A percentile compares a stretch with the other conserved stretches of the same genome.
phyloP scores from a whole-genome alignment of 1,140 invertebrate species.

The Bradynema listronoti region DNA sequence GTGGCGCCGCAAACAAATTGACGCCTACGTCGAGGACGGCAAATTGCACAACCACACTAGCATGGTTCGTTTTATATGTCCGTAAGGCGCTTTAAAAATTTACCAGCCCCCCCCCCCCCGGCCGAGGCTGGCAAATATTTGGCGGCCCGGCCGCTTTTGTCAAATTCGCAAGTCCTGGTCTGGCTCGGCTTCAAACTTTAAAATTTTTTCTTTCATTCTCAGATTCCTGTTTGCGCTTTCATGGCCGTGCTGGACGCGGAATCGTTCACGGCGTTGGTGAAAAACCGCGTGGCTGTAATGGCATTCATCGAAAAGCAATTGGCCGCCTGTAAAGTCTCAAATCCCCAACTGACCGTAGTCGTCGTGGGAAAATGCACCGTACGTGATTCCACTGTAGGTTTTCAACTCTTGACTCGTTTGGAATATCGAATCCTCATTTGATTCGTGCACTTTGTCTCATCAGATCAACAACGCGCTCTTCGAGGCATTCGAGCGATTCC shows the following conservation, averaged over 20 bases:
- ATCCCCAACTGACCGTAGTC: constrained; percentile 34
- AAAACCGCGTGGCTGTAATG: constrained; percentile 20
- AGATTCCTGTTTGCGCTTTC: no score
- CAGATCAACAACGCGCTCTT: constrained; percentile 32
- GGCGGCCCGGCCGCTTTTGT: no score
- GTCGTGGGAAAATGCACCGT: constrained; percentile 27
- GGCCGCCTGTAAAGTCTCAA: not conserved
- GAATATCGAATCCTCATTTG: not conserved
- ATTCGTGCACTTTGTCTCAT: constrained; percentile 14
- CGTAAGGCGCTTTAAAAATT: not conserved
- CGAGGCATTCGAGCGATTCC: constrained; percentile 33
- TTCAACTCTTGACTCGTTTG: not conserved
- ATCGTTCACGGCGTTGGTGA: constrained; percentile 26
- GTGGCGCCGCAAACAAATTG: constrained; percentile 35
- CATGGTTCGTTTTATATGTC: constrained; percentile 34
- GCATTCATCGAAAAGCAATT: constrained; percentile 13
- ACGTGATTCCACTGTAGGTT: constrained; percentile 2
- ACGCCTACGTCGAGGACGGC: constrained; percentile 31
- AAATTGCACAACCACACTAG: constrained; percentile 27
- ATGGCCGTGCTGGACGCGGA: constrained; percentile 34
- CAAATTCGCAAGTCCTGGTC: no score
- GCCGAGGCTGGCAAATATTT: no score
- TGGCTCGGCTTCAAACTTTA: no score
- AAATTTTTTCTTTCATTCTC: no score
- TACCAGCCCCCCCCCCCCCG: no score